Evolutionary conservation across 2,113 vertebrate genomes (phyloP), one percentile per base, ranked within the genome.

Genomic region (Eretmochelys imbricata): DNA sequence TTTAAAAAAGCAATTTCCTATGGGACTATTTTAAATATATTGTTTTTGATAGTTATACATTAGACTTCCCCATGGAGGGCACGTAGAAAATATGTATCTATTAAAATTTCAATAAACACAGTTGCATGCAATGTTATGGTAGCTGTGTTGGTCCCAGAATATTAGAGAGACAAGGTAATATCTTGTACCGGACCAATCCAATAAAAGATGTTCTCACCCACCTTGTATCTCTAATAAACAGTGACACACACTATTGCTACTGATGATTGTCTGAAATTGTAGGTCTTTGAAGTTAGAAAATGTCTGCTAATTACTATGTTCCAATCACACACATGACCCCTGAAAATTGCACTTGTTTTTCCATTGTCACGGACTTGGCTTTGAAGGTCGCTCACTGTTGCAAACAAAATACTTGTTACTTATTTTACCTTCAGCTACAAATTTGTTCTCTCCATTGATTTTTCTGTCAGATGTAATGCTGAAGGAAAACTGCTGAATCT

Each of bases 381-480:
- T 92, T 62, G 54, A 94, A 93, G 65, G 29, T 86, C 80, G 80
- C 88, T 93, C 38, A 65, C 10, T 50, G 0, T 88, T 96, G 48
- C 80, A 94, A 82, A 91, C 46, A 95, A 81, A 84, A 89, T 94
- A 49, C 38, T 97, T n/a, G 72, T 95, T 90, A 50, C 31, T 89
- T 62, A 17, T 2, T 87, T 91, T 81, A 84, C 35, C 13, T 88
- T 94, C 76, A 91, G 9, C 65, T 88, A 48, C 38, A 88, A n/a
- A 89, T 49, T 92, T 96, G 13, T 84, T 93, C 29, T 87, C 69
- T 82, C 57, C 51, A 14, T 50, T 88, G 89, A 55, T 92, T 84
- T 86, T 96, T 94, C 54, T 94, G 55, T 62, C 53, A 88, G 85
- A 54, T 59, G 31, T 84, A 88, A 85, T 25, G 82, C 10, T 92